phyloP scores from a whole-genome alignment of 2,797 vertebrate species.

The Ciconia nigra region DNA sequence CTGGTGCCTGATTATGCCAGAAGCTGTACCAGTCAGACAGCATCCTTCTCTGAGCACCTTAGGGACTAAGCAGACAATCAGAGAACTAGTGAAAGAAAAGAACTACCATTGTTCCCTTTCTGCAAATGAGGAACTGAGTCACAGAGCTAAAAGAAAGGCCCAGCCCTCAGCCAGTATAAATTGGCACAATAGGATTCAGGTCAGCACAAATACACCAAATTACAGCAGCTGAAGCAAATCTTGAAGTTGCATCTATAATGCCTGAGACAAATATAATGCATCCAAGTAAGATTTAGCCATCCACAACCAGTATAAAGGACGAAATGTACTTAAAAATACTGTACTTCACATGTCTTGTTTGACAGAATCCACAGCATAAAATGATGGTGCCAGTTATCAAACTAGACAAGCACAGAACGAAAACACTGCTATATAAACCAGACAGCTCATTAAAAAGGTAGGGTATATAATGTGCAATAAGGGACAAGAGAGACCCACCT shows the following conservation, averaged over 20 bases:
- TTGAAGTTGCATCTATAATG: background rate
- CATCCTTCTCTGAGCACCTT: slow-evolving; percentile 9
- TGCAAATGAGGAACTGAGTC: slow-evolving; percentile 4
- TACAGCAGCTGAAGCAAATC: background rate
- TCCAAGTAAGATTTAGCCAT: background rate
- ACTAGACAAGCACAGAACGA: background rate
- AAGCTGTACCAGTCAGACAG: slow-evolving; percentile 16
- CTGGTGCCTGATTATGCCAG: slow-evolving; percentile 7
- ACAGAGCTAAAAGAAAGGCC: background rate
- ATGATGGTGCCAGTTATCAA: background rate
- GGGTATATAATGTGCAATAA: background rate
- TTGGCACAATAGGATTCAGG: background rate
- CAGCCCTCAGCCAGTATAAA: background rate
- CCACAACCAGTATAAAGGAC: background rate
- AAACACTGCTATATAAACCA: background rate
- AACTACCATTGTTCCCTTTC: background rate
- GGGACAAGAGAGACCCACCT: background rate
- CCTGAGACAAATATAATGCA: background rate
- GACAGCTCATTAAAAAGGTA: slow-evolving; percentile 21
- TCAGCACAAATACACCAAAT: background rate
- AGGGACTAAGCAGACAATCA: slow-evolving; percentile 12
- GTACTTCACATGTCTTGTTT: background rate
- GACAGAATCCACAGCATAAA: slow-evolving; percentile 10
- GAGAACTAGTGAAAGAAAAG: background rate
- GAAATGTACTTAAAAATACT: background rate